Percentiles rank a stretch among this genome's conserved stretches.
These are phyloP conservation scores for Emydoidea blandingii DNA, from an alignment of 2,797 vertebrate genomes.

Conservation along the genomic window DNA sequence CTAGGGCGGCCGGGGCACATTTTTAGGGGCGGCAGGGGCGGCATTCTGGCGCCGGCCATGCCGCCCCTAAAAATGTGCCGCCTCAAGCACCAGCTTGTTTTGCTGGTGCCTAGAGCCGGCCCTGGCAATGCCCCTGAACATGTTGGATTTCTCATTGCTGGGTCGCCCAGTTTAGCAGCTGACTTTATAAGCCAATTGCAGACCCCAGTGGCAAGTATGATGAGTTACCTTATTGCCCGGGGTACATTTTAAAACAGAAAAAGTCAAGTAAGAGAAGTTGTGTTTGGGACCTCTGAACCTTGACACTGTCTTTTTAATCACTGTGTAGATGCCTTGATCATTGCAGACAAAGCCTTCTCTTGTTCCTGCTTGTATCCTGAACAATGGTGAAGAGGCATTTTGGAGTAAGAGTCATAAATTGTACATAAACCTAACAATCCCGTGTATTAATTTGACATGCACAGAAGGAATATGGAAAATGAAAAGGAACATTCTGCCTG, in stretches of 20 bases:
- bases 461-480: not conserved
- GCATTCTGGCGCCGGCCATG: too few relatives aligned
- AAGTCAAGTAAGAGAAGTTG: not conserved
- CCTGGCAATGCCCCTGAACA: not conserved
- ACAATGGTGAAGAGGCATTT: not conserved
- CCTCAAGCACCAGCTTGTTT: too few relatives aligned
- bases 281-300: not conserved
- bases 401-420: not conserved
- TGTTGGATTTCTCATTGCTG: not conserved
- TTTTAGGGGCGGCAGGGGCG: too few relatives aligned
- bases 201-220: not conserved
- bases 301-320: not conserved
- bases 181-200: not conserved
- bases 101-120: too few relatives aligned
- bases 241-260: not conserved
- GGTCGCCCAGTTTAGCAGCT: not conserved
- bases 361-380: not conserved
- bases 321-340: not conserved
- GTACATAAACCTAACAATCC: not conserved
- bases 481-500: not conserved
- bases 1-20: too few relatives aligned
- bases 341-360: not conserved
- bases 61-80: too few relatives aligned
- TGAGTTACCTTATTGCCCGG: not conserved
- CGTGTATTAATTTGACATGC: not conserved